Base-by-base conservation (phyloP, 2,797 vertebrate species). In the Sebastes cheni region DNA sequence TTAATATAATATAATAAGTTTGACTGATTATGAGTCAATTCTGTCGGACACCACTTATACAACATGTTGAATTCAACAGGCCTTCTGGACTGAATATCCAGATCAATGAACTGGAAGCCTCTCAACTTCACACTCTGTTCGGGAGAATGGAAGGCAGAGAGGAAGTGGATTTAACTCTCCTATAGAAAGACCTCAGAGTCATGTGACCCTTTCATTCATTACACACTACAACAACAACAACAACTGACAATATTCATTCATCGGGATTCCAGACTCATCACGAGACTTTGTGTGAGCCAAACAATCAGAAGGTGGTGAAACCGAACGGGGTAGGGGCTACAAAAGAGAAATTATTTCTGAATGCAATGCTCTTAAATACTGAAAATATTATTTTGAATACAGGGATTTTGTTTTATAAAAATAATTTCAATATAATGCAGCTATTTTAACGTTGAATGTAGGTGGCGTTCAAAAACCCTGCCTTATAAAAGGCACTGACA, bases 251-350 rank as follows among this genome's bases (percentile, higher is more conserved):
- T 14, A 27, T 60, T 52, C 77, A 86, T 86, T 88, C 86, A 76
- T 56, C 50, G 10, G 77, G 46, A 62, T 91, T 91, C 89, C 77
- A 89, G 86, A 86, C 39, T 78, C 80, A 14, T 83, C 88, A 62
- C 77, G 68, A 65, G 18, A 16, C 61, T 81, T 73, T 74, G 71
- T 86, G 62, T 59, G 22, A 72, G 59, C 52, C 52, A 52, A 71
- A 82, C 67, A 86, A 84, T 70, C 50, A 54, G 27, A 55, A 67
- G 46, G 27, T 4, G 62, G 60, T 10, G 12, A 18, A 62, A 56
- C 36, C 0, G 4, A 36, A 60, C 3, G 30, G 27, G 58, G 39
- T 0, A 29, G 34, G 34, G 11, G 59, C 13, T 3, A 6, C 36
- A 71, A 29, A 55, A 61, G 27, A 6, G 27, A 27, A 3, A 4